Evolutionary conservation across 2,888 invertebrate species (phyloP).

Genomic region (Caenorhabditis sp.): DNA sequence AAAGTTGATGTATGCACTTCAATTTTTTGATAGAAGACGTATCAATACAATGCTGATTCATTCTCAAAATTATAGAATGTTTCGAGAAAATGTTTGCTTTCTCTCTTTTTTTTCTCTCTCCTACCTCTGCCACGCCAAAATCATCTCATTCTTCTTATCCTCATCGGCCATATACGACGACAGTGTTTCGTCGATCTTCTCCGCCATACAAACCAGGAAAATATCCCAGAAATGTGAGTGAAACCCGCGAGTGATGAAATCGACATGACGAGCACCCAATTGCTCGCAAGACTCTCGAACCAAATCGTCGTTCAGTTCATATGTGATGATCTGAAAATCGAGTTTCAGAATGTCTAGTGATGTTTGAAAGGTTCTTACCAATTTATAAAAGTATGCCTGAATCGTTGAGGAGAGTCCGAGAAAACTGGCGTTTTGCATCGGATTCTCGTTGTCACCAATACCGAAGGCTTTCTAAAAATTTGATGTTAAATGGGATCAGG

Average conservation of each 20-base stretch:
- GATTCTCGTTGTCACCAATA: conserved; percentile 49
- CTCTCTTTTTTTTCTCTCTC: neutral
- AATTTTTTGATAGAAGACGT: too few relatives aligned
- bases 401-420: conserved; percentile 50
- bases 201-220: conserved; percentile 51
- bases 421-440: conserved; percentile 50
- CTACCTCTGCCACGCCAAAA: conserved; percentile 54
- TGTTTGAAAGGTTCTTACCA: too few relatives aligned
- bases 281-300: conserved; percentile 49
- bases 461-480: conserved; percentile 48
- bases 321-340: conserved; percentile 47
- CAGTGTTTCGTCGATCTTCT: conserved; percentile 51
- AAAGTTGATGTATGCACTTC: too few relatives aligned
- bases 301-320: conserved; percentile 45
- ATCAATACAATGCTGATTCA: too few relatives aligned
- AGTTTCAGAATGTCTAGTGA: too few relatives aligned
- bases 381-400: conserved; percentile 53
- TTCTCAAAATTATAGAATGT: neutral
- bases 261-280: conserved; percentile 53
- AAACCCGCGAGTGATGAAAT: conserved; percentile 58
- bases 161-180: conserved; percentile 43
- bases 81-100: neutral
- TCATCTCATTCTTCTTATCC: conserved; percentile 48
- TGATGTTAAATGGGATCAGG: too few relatives aligned
- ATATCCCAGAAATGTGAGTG: conserved; percentile 59